Base-by-base conservation (phyloP, 1,140 invertebrate species). In the Vanessa atalanta region DNA sequence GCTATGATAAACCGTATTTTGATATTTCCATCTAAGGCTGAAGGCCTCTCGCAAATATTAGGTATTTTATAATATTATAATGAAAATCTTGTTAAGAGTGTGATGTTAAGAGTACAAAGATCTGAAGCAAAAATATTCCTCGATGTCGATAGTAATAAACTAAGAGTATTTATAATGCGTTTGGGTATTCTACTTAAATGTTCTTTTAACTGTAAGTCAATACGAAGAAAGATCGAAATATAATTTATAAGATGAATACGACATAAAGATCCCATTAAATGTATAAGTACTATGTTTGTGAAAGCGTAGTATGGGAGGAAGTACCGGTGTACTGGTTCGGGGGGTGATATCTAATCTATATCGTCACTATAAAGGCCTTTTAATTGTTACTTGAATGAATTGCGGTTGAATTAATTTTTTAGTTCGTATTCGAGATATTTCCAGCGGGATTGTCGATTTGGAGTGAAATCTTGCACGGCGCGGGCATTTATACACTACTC, bases 91-190 rank as follows among this genome's bases (percentile, higher is more conserved):
- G 31, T 15, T 61, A 61, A 61, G 26, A 37, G 57, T 61, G 57
- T 61, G 57, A 61, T 61, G 31, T 13, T 9, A 37, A 37, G 57
- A 61, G 57, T 61, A 61, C 57, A 61, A 61, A 37, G 23, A 61
- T 60, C 20, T 37, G 57, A 61, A 61, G 7, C 14, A 37, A 37
- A 3, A 61, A 14, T 26, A 15, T 7, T 6, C 14, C 15, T 61
- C 57, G 14, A 61, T 61, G 57, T 61, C 57, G 53, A 57, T 57
- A 12, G 15, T 57, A 23, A 57, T 57, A 23, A 31, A 53, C 9
- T 11, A n/a, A 51, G 53, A 12, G 20, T 57, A 57, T 23, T 26
- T 57, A 53, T 57, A 57, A 23, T 16, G 16, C 16, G 53, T 55
- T 20, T 55, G 16, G 12, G 8, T 20, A 9, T 23, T 16, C n/a